These are phyloP conservation scores for Eunapius fragilis DNA, from an alignment of 37 sponge, comb jelly and placozoan genomes.

Conservation along the genomic window DNA sequence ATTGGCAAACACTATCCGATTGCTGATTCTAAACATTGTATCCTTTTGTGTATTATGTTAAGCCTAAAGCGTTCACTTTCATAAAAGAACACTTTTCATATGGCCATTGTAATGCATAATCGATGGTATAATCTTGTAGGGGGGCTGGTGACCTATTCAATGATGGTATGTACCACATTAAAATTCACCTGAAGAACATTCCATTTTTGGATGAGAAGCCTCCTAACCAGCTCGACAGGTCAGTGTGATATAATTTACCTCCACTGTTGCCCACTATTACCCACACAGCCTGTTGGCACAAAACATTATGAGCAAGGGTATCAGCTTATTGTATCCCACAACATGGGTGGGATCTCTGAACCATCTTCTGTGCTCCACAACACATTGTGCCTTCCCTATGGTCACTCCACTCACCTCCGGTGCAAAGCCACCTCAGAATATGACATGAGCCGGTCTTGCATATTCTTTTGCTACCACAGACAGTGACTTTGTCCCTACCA, in stretches of 20 bases:
- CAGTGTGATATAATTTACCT: neutral
- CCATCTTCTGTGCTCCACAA: slow-evolving; percentile 54
- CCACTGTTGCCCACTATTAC: too few relatives aligned
- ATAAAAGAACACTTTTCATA: too few relatives aligned
- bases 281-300: slow-evolving; percentile 62
- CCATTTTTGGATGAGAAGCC: slow-evolving; percentile 93
- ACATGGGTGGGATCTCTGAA: slow-evolving; percentile 56
- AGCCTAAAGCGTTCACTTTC: too few relatives aligned
- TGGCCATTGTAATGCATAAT: too few relatives aligned
- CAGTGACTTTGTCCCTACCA: neutral
- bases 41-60: too few relatives aligned
- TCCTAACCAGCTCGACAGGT: slow-evolving; percentile 67
- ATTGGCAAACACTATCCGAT: too few relatives aligned
- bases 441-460: slow-evolving; percentile 35
- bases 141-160: slow-evolving; percentile 97
- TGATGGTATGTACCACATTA: slow-evolving; percentile 88
- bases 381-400: slow-evolving; percentile 79
- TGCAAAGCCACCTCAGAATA: neutral
- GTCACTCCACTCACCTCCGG: slow-evolving; percentile 37
- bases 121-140: too few relatives aligned
- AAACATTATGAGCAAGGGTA: slow-evolving; percentile 76
- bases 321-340: slow-evolving; percentile 71
- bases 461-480: neutral
- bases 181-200: slow-evolving; percentile 80
- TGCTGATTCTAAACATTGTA: too few relatives aligned